Base-by-base conservation (phyloP, 2,113 vertebrate genomes). In the Orientallactaga bullata region DNA sequence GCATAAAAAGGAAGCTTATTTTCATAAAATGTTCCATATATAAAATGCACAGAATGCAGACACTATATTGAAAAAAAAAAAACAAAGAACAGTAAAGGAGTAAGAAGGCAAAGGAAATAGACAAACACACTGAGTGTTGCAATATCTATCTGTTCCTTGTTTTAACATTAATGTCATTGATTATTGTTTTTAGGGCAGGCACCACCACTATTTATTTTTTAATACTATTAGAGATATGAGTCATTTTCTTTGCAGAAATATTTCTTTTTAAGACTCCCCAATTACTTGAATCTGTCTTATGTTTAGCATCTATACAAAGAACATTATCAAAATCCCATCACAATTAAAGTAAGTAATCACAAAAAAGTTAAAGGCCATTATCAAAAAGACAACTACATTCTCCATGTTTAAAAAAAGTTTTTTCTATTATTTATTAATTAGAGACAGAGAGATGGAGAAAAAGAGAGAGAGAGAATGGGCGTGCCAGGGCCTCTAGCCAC, bases 361-460 rank as follows among this genome's bases (percentile, higher is more conserved):
- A 39, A 92, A 81, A 95, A 94, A 89, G 80, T 86, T 94, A 94
- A 78, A 91, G 42, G 7, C 15, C 7, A 58, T 28, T 87, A 51
- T 51, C 68, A 55, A 96, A 95, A 91, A 37, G 84, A 95, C 28
- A 74, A 92, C 94, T 72, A 35, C 47, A 8, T 65, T 94, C 5
- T 91, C 68, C 72, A 76, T 89, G 35, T 65, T 95, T 76, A 21
- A 88, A 94, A 87, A n/a, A n/a, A n/a, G n/a, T n/a, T n/a, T n/a
- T n/a, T n/a, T n/a, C n/a, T n/a, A n/a, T n/a, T n/a, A n/a, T n/a
- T n/a, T n/a, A n/a, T n/a, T n/a, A n/a, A n/a, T n/a, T n/a, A n/a
- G n/a, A n/a, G n/a, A n/a, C n/a, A n/a, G n/a, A n/a, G n/a, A n/a
- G n/a, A n/a, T n/a, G n/a, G n/a, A n/a, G n/a, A n/a, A n/a, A n/a